phyloP scores from a whole-genome alignment of 2,888 invertebrate species.

The Agrotis puta region DNA sequence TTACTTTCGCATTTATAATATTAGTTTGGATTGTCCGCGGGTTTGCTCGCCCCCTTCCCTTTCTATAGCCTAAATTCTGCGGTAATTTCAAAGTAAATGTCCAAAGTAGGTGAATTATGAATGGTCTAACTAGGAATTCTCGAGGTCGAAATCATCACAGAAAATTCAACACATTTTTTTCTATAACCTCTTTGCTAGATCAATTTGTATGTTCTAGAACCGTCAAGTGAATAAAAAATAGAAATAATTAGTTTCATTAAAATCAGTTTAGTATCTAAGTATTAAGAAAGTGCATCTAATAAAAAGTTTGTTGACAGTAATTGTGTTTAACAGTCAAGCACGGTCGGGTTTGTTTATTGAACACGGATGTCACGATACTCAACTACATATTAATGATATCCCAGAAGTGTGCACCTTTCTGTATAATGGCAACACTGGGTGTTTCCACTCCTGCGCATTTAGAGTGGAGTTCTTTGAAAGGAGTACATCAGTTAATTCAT shows the following conservation, averaged over 20 bases:
- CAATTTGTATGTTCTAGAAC: not conserved
- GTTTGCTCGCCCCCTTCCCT: too few relatives aligned
- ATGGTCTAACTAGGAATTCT: not conserved
- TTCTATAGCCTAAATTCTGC: too few relatives aligned
- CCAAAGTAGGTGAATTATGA: not conserved
- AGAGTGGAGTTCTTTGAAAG: constrained; percentile 14
- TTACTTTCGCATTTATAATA: too few relatives aligned
- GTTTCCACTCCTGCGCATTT: constrained; percentile 27
- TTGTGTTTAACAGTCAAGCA: constrained; percentile 43
- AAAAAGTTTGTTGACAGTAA: constrained; percentile 19
- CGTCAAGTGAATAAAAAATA: not conserved
- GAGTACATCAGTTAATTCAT: too few relatives aligned
- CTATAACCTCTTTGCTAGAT: not conserved
- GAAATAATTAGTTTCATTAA: not conserved
- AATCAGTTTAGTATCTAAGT: too few relatives aligned
- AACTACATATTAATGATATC: constrained; percentile 53
- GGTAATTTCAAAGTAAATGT: not conserved
- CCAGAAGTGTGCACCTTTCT: constrained; percentile 34
- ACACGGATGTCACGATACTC: constrained; percentile 54
- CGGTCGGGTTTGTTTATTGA: constrained; percentile 31
- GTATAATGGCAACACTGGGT: constrained; percentile 45
- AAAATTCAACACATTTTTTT: not conserved
- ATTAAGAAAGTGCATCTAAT: constrained; percentile 24
- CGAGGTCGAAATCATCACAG: not conserved
- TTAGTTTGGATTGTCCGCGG: too few relatives aligned